These are phyloP conservation scores for Nematolebias whitei DNA, from an alignment of 2,113 vertebrate genomes.

Conservation along the genomic window DNA sequence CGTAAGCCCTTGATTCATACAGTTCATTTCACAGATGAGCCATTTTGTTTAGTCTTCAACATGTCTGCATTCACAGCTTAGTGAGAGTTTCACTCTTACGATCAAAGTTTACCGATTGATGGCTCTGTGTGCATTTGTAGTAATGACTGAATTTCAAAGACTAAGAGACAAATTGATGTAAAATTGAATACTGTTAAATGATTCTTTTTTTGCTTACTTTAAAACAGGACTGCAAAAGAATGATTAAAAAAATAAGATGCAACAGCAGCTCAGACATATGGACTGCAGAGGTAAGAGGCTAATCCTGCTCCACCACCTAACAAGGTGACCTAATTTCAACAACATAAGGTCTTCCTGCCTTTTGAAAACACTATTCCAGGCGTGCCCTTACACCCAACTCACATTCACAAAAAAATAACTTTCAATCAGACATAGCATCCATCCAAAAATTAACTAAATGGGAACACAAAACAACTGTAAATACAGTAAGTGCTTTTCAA, in stretches of 20 bases:
- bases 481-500: no score
- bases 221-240: slow-evolving; percentile 47
- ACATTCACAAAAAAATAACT: slow-evolving; percentile 8
- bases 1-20: slow-evolving; percentile 4
- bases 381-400: slow-evolving; percentile 12
- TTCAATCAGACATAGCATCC: slow-evolving; percentile 26
- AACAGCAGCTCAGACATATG: slow-evolving; percentile 74
- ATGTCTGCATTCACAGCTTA: slow-evolving; percentile 54
- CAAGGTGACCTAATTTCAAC: slow-evolving; percentile 75
- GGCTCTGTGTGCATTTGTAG: slow-evolving; percentile 14
- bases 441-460: background rate
- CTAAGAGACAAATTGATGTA: background rate
- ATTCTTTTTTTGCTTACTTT: slow-evolving; percentile 10
- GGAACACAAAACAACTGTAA: background rate
- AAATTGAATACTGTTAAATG: background rate
- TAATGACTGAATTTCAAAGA: background rate
- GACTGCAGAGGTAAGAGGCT: slow-evolving; percentile 70
- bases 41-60: slow-evolving; percentile 36
- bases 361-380: slow-evolving; percentile 43
- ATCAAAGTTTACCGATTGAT: slow-evolving; percentile 27
- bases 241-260: slow-evolving; percentile 54
- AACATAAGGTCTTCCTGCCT: slow-evolving; percentile 52
- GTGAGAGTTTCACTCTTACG: slow-evolving; percentile 33
- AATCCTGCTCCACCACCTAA: slow-evolving; percentile 69
- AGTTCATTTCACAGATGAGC: slow-evolving; percentile 51